Evolutionary conservation across 2,113 vertebrate species (phyloP), one percentile per base, ranked within the genome.

Genomic region (Eleginops maclovinus): DNA sequence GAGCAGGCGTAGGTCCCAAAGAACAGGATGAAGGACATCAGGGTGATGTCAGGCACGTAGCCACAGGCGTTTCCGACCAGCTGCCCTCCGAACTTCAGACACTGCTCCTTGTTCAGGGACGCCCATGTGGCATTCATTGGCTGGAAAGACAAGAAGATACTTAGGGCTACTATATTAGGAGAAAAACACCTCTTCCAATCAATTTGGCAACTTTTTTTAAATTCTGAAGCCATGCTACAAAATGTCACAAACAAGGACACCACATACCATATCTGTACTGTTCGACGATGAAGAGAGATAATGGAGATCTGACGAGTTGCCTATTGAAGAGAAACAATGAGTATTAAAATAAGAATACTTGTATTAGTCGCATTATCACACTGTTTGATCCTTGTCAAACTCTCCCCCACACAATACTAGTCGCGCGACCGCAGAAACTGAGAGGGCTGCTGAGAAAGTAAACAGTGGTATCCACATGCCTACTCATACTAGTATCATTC

Each of bases 11-110:
- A 99, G 59, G 98, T 99, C 80, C 98, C 98, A 43, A 99, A 84
- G 91, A 99, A 99, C 77, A 99, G 92, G 89, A 99, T 99, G 86
- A 97, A 96, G 51, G 97, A 99, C 96, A 99, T 99, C 72, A 99
- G 96, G n/a, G 97, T 96, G 92, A 99, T 96, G 89, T 99, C 98
- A 61, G 98, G 98, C 79, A 99, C 95, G 0, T 93, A 99, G 19
- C 64, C 68, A 15, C 98, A 99, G 71, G 81, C 91, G 56, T 92
- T 94, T 70, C 98, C 98, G 17, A 93, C 75, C 28, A 98, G 94
- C 0, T 28, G 19, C 0, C 98, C 98, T 19, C 95, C 95, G 0
- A 92, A 94, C 26, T 92, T 91, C 87, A 89, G 11, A 89, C 98
- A 99, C 70, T 97, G 92, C 17, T 95, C 81, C 50, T 40, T 95